Conservation (phyloP, 2,113 vertebrate species). For the Eolophus roseicapilla region DNA sequence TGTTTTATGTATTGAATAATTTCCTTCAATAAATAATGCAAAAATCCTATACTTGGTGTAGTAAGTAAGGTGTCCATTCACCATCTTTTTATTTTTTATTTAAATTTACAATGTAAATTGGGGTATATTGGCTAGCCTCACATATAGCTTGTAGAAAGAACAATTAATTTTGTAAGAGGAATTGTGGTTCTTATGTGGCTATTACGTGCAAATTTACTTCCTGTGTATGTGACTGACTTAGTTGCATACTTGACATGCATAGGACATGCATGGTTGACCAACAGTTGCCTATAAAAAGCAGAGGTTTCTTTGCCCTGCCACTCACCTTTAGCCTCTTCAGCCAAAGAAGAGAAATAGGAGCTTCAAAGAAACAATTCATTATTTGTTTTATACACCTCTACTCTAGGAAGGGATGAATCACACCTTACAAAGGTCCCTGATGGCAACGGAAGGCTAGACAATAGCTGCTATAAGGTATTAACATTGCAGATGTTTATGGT, state of each 20-base stretch:
- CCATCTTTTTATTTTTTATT: neutral
- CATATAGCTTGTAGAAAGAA: neutral
- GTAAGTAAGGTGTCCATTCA: neutral
- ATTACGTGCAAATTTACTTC: neutral
- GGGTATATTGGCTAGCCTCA: neutral
- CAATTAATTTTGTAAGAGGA: neutral
- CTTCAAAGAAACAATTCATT: neutral
- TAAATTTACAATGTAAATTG: neutral
- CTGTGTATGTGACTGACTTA: neutral
- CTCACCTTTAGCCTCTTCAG: neutral
- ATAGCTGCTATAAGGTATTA: neutral
- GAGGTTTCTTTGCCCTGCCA: neutral
- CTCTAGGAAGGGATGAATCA: neutral
- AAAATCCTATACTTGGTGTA: rapidly evolving
- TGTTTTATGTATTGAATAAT: neutral
- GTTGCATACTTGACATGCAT: neutral
- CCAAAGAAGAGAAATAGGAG: neutral
- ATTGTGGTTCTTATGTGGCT: neutral
- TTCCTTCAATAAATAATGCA: neutral
- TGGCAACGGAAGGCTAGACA: neutral
- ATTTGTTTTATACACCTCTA: neutral
- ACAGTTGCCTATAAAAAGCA: neutral
- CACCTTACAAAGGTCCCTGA: neutral
- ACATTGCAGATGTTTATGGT: neutral
- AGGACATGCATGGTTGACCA: neutral